Evolutionary conservation across 2,888 invertebrate species (phyloP).

Genomic region (Lasioglossum pauxillum): DNA sequence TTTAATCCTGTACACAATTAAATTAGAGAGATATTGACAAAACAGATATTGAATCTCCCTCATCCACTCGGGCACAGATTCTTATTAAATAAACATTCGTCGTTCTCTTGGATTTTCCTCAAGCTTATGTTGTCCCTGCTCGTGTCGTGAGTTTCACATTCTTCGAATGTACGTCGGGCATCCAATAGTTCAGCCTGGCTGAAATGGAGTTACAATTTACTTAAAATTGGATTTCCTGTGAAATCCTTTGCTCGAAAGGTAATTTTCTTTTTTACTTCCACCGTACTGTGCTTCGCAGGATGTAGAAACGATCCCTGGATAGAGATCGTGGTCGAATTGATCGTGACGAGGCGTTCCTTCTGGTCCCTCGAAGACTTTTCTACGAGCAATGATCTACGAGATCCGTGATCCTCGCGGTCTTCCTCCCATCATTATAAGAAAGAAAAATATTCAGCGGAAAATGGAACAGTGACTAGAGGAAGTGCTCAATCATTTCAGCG

Average conservation of each 20-base stretch:
- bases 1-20: not conserved
- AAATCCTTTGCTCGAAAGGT: not conserved
- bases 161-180: not conserved
- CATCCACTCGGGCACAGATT: not conserved
- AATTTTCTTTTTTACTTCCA: not conserved
- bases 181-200: not conserved
- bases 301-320: not conserved
- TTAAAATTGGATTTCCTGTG: conserved; percentile 8
- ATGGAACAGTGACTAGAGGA: not conserved
- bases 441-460: not conserved
- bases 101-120: not conserved
- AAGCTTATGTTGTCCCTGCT: not conserved
- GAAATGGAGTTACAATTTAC: conserved; percentile 15
- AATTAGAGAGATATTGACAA: too few relatives aligned
- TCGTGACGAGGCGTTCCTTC: conserved; percentile 5
- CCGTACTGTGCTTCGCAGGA: not conserved
- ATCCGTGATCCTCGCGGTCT: not conserved
- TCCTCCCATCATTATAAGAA: not conserved
- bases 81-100: not conserved
- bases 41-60: not conserved
- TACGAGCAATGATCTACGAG: conserved; percentile 3
- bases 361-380: not conserved
- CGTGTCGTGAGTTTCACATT: not conserved
- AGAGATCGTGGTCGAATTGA: conserved; percentile 19
- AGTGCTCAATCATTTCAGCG: not conserved